A percentile compares a stretch with the other conserved stretches of the same genome.
Evolutionary conservation across 1,140 invertebrate species (phyloP).

Genomic region (Aphaenogaster ashmeadi): DNA sequence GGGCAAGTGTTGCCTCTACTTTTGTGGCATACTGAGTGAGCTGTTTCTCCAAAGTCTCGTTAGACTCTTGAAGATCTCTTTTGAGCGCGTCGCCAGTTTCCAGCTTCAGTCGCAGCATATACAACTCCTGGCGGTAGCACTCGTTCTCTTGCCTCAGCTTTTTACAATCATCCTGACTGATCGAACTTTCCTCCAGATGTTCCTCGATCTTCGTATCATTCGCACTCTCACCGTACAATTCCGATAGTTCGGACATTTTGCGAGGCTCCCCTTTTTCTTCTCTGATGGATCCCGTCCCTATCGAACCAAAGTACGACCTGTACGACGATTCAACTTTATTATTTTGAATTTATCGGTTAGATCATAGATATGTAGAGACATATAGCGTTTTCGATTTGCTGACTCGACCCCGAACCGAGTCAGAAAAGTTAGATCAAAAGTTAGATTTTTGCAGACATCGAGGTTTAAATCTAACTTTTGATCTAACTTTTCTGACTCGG

Average conservation of each 20-base stretch:
- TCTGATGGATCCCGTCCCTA: background rate
- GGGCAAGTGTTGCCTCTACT: constrained; percentile 65
- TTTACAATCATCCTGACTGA: constrained; percentile 30
- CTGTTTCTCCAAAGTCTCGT: constrained; percentile 73
- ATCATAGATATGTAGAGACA: background rate
- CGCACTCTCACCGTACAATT: background rate
- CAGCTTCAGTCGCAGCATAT: constrained; percentile 77
- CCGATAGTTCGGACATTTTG: too few relatives aligned
- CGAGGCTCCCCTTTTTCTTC: background rate
- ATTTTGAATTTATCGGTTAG: constrained; percentile 7
- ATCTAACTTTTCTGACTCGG: too few relatives aligned
- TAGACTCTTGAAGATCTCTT: constrained; percentile 71
- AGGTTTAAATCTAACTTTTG: too few relatives aligned
- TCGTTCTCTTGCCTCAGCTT: constrained; percentile 75
- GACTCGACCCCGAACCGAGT: too few relatives aligned
- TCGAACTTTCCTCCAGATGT: background rate
- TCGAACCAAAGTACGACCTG: background rate
- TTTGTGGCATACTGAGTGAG: constrained; percentile 35
- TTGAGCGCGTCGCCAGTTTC: constrained; percentile 65
- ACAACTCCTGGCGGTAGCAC: constrained; percentile 73
- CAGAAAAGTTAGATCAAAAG: too few relatives aligned
- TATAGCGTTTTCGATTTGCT: too few relatives aligned
- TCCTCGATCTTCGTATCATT: background rate
- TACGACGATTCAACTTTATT: background rate
- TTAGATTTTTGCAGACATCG: too few relatives aligned